phyloP scores from a whole-genome alignment of 1,140 invertebrate genomes.

The Macrobrachium nipponense region DNA sequence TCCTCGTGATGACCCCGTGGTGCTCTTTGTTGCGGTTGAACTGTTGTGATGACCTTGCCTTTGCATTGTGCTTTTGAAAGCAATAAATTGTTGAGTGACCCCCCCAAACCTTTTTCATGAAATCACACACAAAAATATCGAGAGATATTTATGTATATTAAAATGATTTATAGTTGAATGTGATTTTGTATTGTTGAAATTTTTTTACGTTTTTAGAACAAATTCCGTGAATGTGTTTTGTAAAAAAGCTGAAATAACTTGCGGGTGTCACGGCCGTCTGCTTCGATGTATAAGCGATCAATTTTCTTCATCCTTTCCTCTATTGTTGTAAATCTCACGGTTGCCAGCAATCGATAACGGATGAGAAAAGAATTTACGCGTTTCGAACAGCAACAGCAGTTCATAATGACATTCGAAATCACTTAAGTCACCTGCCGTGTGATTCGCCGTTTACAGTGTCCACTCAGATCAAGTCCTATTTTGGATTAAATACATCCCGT shows the following conservation, averaged over 20 bases:
- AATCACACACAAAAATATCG: constrained; percentile 1
- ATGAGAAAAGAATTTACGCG: too few species aligned
- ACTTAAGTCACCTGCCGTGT: too few species aligned
- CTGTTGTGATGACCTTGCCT: constrained; percentile 15
- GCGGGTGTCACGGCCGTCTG: background rate
- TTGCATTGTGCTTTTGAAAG: background rate
- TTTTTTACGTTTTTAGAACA: constrained; percentile 14
- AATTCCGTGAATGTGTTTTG: background rate
- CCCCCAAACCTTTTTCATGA: constrained; percentile 3
- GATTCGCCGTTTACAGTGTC: too few species aligned
- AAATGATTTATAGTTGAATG: constrained; percentile 7
- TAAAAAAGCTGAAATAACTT: background rate
- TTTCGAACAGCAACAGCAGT: too few species aligned
- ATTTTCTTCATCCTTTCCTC: background rate
- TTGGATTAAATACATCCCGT: too few species aligned
- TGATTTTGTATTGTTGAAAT: constrained; percentile 21
- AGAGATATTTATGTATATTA: background rate
- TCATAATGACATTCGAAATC: too few species aligned
- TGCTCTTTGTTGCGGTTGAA: constrained; percentile 18
- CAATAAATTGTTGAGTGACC: too few species aligned
- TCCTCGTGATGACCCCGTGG: constrained; percentile 6
- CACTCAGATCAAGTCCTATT: too few species aligned
- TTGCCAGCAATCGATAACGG: too few species aligned
- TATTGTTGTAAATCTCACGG: too few species aligned
- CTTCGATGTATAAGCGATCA: background rate